phyloP scores from a whole-genome alignment of 2,113 vertebrate species.

The Alectura lathami region DNA sequence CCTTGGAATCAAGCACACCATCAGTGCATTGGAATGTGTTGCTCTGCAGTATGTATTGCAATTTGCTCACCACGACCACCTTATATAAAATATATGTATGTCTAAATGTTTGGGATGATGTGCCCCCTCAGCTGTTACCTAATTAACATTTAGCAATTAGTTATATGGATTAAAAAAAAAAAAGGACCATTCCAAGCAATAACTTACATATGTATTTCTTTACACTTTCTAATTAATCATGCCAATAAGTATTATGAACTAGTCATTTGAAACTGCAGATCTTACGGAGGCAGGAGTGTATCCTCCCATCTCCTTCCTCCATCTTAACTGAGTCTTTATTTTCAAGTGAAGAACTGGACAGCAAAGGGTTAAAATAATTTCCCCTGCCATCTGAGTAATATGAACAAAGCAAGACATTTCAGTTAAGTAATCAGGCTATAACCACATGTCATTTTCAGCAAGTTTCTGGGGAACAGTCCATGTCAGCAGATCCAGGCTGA shows the following conservation, averaged over 20 bases:
- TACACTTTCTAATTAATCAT: background rate
- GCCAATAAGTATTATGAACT: background rate
- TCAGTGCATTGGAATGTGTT: background rate
- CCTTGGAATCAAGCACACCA: background rate
- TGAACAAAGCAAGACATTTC: background rate
- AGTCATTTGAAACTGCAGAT: background rate
- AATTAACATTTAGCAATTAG: background rate
- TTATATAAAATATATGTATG: background rate
- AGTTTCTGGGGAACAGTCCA: background rate
- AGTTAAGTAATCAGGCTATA: background rate
- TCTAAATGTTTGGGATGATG: background rate
- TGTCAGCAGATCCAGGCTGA: background rate
- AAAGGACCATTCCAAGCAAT: background rate
- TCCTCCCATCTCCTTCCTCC: background rate
- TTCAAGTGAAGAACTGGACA: background rate
- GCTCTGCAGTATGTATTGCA: background rate
- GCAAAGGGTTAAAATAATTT: background rate
- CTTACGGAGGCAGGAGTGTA: background rate
- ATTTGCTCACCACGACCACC: background rate
- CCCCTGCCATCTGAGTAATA: background rate
- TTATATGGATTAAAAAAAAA: background rate
- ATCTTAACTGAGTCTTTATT: background rate
- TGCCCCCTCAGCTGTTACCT: background rate
- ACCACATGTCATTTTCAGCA: background rate
- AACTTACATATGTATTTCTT: background rate